phyloP scores from a whole-genome alignment of 2,113 vertebrate genomes.

The Haemorhous mexicanus region DNA sequence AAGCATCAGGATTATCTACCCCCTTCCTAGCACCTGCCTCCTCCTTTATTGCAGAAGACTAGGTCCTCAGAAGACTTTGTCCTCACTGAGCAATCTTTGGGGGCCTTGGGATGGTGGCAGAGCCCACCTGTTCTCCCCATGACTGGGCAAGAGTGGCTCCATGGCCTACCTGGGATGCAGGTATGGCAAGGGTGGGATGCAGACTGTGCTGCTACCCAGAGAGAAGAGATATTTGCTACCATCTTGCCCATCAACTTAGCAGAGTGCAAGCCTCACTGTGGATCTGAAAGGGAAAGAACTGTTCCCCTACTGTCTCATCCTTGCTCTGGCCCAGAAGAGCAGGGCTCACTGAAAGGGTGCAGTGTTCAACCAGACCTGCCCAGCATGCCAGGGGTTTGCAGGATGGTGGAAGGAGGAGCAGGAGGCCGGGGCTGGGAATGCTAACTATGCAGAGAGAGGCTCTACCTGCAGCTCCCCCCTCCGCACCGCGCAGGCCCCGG shows the following conservation, averaged over 20 bases:
- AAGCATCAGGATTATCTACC: background rate
- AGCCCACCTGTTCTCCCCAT: background rate
- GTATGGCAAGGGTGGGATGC: background rate
- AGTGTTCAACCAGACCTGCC: background rate
- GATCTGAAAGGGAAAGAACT: background rate
- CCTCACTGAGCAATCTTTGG: background rate
- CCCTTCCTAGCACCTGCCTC: background rate
- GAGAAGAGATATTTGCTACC: accelerated
- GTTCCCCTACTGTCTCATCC: background rate
- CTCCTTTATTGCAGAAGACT: background rate
- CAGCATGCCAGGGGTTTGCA: accelerated
- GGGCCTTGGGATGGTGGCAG: background rate
- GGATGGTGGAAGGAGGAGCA: background rate
- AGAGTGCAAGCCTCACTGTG: background rate
- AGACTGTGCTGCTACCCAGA: background rate
- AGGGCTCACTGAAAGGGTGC: accelerated
- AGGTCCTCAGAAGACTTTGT: background rate
- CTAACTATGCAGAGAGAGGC: background rate
- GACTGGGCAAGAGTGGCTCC: background rate
- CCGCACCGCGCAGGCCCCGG: background rate
- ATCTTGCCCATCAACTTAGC: accelerated
- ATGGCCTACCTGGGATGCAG: accelerated
- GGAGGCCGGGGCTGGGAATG: constrained; percentile 28
- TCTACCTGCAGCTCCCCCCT: constrained; percentile 27
- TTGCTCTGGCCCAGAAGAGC: background rate